phyloP scores from a whole-genome alignment of 2,888 invertebrate species.

The Hemithea aestivaria region DNA sequence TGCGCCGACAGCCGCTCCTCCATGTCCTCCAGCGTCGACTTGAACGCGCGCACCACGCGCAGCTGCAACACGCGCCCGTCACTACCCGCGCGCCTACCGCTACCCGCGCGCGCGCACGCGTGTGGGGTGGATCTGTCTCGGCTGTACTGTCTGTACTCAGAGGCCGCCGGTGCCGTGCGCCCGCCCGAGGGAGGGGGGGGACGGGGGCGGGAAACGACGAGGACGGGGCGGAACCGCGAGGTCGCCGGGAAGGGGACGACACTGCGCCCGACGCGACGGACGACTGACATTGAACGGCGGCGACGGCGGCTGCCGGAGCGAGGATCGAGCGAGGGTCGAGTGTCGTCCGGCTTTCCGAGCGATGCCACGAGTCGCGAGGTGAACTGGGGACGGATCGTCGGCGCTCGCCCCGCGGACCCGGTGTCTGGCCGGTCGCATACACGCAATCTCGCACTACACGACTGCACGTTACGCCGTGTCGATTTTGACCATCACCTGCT shows the following conservation, averaged over 20 bases:
- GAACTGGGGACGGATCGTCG: conserved; percentile 20
- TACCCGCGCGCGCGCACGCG: conserved; percentile 36
- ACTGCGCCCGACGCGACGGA: conserved; percentile 26
- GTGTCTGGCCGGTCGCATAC: conserved; percentile 13
- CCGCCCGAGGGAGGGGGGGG: too few relatives aligned
- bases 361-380: conserved; percentile 27
- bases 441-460: conserved; percentile 1
- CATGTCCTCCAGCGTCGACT: conserved; percentile 99
- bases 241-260: conserved; percentile 55
- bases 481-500: conserved; percentile 2
- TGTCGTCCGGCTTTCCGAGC: conserved; percentile 26
- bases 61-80: conserved; percentile 88
- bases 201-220: conserved; percentile 33
- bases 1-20: conserved; percentile 99
- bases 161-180: conserved; percentile 26
- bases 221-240: conserved; percentile 36
- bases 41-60: conserved; percentile 99
- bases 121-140: conserved; percentile 69
- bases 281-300: not conserved
- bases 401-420: conserved; percentile 17
- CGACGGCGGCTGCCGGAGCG: not conserved
- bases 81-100: conserved; percentile 11
- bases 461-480: conserved; percentile 1
- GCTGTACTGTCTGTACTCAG: conserved; percentile 57
- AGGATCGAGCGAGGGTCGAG: conserved; percentile 12